Base-by-base conservation (phyloP, 2,797 vertebrate species). In the Triplophysa bombifrons region DNA sequence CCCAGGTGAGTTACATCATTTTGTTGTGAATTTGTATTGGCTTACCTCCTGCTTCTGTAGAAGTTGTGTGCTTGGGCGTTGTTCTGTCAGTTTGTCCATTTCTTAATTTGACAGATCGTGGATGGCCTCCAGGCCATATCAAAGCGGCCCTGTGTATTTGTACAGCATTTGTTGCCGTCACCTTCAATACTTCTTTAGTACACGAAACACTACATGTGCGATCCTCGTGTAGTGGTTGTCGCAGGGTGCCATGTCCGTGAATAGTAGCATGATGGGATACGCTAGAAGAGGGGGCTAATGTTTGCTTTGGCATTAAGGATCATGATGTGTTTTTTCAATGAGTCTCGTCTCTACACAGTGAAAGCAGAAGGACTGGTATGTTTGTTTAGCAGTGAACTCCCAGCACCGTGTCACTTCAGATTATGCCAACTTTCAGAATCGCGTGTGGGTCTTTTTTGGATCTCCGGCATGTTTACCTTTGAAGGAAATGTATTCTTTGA, bases 261-360 rank as follows among this genome's bases (percentile, higher is more conserved):
- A 76, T 69, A 63, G 56, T 67, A 34, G 25, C 60, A 69, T n/a
- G 19, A 60, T 20, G 41, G 27, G 60, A 38, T 53, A 20, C 48
- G 19, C 0, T 11, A 27, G 13, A 78, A 20, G 46, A 58, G 58
- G 55, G 51, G 13, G 51, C 34, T 51, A 72, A 74, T 71, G 80
- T 81, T 84, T 46, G 70, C 69, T 79, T 81, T 81, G 82, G 84
- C 82, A 80, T 82, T 84, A 84, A 53, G 20, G 60, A 58, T 72
- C 50, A 84, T 82, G 76, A 80, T 76, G 80, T 83, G 72, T 80
- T 85, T 85, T 80, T 85, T 85, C 84, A 80, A 75, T 63, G 56
- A 79, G 20, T 22, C 14, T n/a, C 7, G 3, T 50, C 30, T 67
- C 46, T 48, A 56, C 53, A 55, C 72, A 74, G 67, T 71, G 22